A percentile compares a stretch with the other conserved stretches of the same genome.
phyloP scores from a whole-genome alignment of 2,113 vertebrate genomes.

The Cochlearius cochlearius region DNA sequence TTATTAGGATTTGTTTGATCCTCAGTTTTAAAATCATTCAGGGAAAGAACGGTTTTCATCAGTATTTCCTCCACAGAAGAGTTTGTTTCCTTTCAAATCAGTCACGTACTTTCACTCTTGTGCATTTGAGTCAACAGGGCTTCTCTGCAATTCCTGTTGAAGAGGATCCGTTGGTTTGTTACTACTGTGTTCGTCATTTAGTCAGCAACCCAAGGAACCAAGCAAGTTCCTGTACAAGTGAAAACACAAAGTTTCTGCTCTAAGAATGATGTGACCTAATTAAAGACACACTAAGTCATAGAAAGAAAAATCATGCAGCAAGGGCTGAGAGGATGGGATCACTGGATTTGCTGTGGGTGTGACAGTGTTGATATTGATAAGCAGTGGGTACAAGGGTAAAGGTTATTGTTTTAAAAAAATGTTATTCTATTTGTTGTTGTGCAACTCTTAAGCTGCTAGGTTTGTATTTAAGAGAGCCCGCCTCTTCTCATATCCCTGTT shows the following conservation, averaged over 20 bases:
- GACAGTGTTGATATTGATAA: background rate
- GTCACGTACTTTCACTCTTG: background rate
- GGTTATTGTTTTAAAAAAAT: background rate
- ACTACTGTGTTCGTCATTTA: slow-evolving; percentile 8
- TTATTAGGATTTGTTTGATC: background rate
- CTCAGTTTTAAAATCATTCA: background rate
- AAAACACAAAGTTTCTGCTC: slow-evolving; percentile 10
- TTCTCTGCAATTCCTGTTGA: background rate
- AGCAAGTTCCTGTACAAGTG: slow-evolving; percentile 33
- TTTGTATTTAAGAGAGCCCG: background rate
- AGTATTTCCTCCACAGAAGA: background rate
- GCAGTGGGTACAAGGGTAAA: background rate
- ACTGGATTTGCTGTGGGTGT: background rate
- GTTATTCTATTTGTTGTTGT: background rate
- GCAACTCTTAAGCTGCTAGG: background rate
- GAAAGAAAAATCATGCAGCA: background rate
- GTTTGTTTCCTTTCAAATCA: slow-evolving; percentile 1
- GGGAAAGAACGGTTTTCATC: background rate
- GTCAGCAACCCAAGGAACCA: background rate
- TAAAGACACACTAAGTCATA: background rate
- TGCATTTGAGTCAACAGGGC: background rate
- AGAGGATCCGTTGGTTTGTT: slow-evolving; percentile 2
- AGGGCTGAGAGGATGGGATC: background rate
- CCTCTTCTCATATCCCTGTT: background rate
- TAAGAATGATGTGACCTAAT: slow-evolving; percentile 13